Base-by-base conservation (phyloP, 1,140 invertebrate species). In the Antheraea mylitta region DNA sequence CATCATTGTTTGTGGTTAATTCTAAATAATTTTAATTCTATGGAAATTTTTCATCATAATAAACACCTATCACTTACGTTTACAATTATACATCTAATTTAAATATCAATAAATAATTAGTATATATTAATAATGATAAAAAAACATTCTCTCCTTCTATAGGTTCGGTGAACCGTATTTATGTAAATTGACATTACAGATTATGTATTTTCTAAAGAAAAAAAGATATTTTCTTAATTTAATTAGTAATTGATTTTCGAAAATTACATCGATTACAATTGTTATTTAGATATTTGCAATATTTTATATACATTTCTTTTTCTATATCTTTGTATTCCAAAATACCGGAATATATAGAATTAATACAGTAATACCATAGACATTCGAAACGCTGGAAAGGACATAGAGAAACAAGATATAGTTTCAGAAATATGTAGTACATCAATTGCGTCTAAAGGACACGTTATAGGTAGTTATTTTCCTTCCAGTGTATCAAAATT, bases 71-170 rank as follows among this genome's bases (percentile, higher is more conserved):
- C 61, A 30, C 76, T 85, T 83, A 87, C 30, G 69, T 65, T 73
- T 78, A 69, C 68, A 16, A 71, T 77, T 82, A 18, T 68, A 19
- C 9, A 42, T 45, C 72, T 80, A 81, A 74, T 81, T 89, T 89
- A 89, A 89, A 84, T 85, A 78, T 88, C 78, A 91, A 91, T 91
- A 89, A 90, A 90, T 90, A 90, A 91, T 88, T 91, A 87, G 85
- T 82, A 86, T 91, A 91, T 91, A 91, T 91, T 90, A 90, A 82
- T 84, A 82, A 77, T 58, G 19, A 36, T 72, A 74, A 70, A 76
- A 67, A 16, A 53, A 53, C 11, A 53, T 53, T 53, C 9, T 53
- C 75, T 77, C 76, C 59, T 30, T 69, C 61, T 68, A 71, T 68
- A 63, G 74, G 67, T 78, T 78, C 73, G 68, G 66, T 67, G 69